Evolutionary conservation across 1,140 invertebrate species (phyloP).

Genomic region (Leptinotarsa lineolata): DNA sequence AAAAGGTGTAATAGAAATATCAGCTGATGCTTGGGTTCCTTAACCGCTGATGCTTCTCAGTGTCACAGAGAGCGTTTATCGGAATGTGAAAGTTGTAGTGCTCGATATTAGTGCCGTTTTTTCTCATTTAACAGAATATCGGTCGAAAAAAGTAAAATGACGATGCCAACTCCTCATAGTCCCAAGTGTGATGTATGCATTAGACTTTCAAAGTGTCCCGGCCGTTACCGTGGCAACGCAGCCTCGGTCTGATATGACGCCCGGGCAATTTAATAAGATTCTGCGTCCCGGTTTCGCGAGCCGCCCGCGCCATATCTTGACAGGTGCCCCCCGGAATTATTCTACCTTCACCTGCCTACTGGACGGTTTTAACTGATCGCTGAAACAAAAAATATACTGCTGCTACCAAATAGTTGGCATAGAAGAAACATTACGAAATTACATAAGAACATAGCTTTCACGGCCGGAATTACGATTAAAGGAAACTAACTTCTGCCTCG

Average conservation of each 20-base stretch:
- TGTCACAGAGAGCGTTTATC: too few species aligned
- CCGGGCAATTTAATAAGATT: constrained; percentile 58
- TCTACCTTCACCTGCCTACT: neutral
- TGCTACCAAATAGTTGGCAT: too few species aligned
- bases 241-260: constrained; percentile 56
- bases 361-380: neutral
- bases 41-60: too few species aligned
- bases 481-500: too few species aligned
- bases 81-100: neutral
- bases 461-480: too few species aligned
- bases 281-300: constrained; percentile 50
- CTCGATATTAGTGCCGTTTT: neutral
- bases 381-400: neutral
- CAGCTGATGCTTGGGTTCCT: too few species aligned
- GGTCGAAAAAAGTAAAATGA: neutral
- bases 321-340: constrained; percentile 15
- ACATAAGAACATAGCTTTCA: too few species aligned
- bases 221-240: constrained; percentile 55
- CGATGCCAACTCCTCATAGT: constrained; percentile 5
- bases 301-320: constrained; percentile 30
- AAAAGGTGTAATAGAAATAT: too few species aligned
- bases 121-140: neutral
- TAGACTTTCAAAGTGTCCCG: constrained; percentile 58
- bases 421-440: too few species aligned
- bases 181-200: constrained; percentile 58